A percentile compares a stretch with the other conserved stretches of the same genome.
phyloP scores from a whole-genome alignment of 1,140 invertebrate genomes.

The Drosophila grimshawi region DNA sequence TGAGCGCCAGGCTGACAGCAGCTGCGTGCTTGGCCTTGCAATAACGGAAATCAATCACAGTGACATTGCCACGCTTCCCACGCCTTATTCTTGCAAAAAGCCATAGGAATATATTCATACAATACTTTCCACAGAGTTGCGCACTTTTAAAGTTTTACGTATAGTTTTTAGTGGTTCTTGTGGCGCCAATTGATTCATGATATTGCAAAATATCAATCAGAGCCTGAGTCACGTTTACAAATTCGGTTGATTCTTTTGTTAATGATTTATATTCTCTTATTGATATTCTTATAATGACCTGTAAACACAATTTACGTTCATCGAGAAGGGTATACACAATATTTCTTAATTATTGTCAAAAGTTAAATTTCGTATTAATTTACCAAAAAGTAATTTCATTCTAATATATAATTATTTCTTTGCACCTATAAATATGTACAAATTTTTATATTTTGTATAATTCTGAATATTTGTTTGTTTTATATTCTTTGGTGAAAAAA shows the following conservation, averaged over 20 bases:
- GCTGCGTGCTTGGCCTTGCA: constrained; percentile 26
- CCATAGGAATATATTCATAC: background rate
- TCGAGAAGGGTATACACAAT: background rate
- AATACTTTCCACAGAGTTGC: background rate
- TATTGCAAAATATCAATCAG: background rate
- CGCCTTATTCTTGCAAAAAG: constrained; percentile 1
- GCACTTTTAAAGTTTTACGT: constrained; percentile 8
- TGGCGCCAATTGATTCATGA: no score
- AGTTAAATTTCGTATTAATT: no score
- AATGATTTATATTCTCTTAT: constrained; percentile 11
- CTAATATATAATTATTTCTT: no score
- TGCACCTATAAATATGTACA: no score
- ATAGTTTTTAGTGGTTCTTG: background rate
- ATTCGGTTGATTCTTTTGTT: background rate
- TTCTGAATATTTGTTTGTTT: no score
- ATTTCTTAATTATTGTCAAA: background rate
- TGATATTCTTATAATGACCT: background rate
- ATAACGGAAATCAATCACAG: constrained; percentile 42
- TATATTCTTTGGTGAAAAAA: no score
- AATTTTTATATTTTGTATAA: no score
- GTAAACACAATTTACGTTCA: background rate
- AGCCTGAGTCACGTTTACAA: background rate
- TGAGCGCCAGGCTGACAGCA: constrained; percentile 10
- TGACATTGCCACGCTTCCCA: constrained; percentile 22
- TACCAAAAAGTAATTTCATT: no score